phyloP scores from a whole-genome alignment of 2,113 vertebrate species.

The Plotosus lineatus region DNA sequence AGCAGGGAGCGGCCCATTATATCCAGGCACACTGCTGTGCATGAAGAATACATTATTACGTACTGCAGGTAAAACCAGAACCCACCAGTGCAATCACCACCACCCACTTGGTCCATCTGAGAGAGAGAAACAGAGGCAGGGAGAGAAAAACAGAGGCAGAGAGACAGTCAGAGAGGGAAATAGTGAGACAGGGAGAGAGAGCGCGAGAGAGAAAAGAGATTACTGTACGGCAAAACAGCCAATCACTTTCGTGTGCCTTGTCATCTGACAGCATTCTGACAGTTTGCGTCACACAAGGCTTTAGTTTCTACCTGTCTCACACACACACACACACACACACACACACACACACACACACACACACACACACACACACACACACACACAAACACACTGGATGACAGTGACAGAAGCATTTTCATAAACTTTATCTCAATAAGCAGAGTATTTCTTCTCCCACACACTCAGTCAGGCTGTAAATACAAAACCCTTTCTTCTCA shows the following conservation, averaged over 20 bases:
- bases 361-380: not conserved
- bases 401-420: not conserved
- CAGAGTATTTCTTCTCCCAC: not conserved
- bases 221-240: slow-evolving; percentile 31
- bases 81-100: not conserved
- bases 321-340: not conserved
- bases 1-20: not conserved
- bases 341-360: slow-evolving; percentile 13
- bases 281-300: slow-evolving; percentile 36
- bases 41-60: not conserved
- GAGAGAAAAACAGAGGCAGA: not conserved
- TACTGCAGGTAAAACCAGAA: not conserved
- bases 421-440: slow-evolving; percentile 25
- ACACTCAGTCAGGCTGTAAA: slow-evolving; percentile 16
- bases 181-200: not conserved
- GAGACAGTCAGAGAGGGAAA: not conserved
- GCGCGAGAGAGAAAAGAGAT: not conserved
- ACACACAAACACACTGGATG: slow-evolving; percentile 9
- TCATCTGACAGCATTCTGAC: slow-evolving; percentile 43
- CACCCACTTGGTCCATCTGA: slow-evolving; percentile 18
- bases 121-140: not conserved
- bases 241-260: slow-evolving; percentile 25
- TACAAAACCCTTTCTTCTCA: slow-evolving; percentile 12
- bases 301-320: not conserved
- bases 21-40: slow-evolving; percentile 3